Conservation (phyloP, 1,140 invertebrate species). For the Dinoponera quadriceps region DNA sequence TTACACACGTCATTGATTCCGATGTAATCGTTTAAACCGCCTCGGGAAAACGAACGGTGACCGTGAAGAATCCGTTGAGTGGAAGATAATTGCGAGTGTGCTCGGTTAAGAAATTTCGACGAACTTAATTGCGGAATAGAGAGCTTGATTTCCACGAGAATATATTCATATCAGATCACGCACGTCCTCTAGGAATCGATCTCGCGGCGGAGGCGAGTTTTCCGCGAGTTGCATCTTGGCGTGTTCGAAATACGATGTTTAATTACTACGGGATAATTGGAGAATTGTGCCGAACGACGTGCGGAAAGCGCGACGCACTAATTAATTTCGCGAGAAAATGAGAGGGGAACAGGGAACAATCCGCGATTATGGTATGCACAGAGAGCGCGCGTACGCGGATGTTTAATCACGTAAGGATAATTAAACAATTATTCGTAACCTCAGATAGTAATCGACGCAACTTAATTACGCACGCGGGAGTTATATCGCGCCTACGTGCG, state of each 20-base stretch:
- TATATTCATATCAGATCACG: no score
- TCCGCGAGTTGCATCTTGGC: slow-evolving; percentile 18
- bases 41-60: not conserved
- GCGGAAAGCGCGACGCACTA: slow-evolving; percentile 40
- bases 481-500: slow-evolving; percentile 26
- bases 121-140: not conserved
- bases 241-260: slow-evolving; percentile 27
- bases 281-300: slow-evolving; percentile 46
- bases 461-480: slow-evolving; percentile 49
- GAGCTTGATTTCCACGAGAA: not conserved
- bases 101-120: no score
- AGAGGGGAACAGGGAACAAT: slow-evolving; percentile 22
- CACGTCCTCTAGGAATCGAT: not conserved
- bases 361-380: slow-evolving; percentile 29
- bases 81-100: not conserved
- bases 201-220: slow-evolving; percentile 11
- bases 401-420: slow-evolving; percentile 58
- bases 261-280: slow-evolving; percentile 35
- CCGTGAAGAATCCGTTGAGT: not conserved
- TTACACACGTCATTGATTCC: slow-evolving; percentile 21
- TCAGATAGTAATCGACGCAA: slow-evolving; percentile 53
- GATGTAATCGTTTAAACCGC: slow-evolving; percentile 2
- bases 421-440: slow-evolving; percentile 63
- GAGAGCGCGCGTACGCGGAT: slow-evolving; percentile 29
- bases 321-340: slow-evolving; percentile 40